These are phyloP conservation scores for Sphinx pinastri DNA, from an alignment of 2,888 invertebrate species.

Conservation along the genomic window DNA sequence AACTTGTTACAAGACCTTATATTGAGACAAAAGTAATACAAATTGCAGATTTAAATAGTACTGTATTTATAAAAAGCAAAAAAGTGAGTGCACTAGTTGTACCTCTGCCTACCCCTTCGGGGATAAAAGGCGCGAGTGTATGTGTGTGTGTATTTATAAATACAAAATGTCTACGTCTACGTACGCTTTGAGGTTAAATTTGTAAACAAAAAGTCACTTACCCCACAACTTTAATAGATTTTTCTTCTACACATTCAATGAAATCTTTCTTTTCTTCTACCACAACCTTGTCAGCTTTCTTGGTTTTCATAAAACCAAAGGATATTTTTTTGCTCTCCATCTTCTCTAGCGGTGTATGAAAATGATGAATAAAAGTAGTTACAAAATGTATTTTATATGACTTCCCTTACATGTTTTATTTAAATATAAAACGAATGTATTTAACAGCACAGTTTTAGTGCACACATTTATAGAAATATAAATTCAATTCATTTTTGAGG, in stretches of 20 bases:
- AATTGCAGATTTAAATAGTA: too few relatives aligned
- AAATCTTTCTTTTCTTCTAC: conserved; percentile 85
- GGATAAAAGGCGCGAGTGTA: too few relatives aligned
- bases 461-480: not conserved
- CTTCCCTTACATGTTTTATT: not conserved
- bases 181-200: conserved; percentile 33
- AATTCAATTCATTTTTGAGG: not conserved
- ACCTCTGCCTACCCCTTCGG: too few relatives aligned
- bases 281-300: conserved; percentile 66
- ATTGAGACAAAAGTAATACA: too few relatives aligned
- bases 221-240: conserved; percentile 90
- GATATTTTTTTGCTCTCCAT: conserved; percentile 90
- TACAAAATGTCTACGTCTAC: not conserved
- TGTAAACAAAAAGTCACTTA: conserved; percentile 65
- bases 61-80: too few relatives aligned
- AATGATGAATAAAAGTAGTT: not conserved
- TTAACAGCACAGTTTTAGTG: not conserved
- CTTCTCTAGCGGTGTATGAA: not conserved
- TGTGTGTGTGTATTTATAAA: too few relatives aligned
- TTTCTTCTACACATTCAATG: conserved; percentile 90
- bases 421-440: not conserved
- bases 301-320: conserved; percentile 90
- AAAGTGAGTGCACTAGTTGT: too few relatives aligned
- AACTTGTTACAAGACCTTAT: too few relatives aligned
- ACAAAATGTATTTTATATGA: too few relatives aligned